Base-by-base conservation (phyloP, 2,113 vertebrate species). In the Megaceryle maxima region DNA sequence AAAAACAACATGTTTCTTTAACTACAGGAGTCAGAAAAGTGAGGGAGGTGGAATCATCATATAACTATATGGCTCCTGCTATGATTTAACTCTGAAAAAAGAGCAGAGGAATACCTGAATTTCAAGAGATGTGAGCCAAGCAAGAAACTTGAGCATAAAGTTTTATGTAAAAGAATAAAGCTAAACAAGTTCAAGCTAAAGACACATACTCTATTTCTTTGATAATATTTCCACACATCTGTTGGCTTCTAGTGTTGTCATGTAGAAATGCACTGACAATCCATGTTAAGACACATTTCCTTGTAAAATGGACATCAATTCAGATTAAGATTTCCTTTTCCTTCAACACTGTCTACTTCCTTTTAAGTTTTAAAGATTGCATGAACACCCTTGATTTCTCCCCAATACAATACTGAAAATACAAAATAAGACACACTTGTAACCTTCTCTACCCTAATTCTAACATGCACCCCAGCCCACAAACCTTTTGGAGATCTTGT, bases 1-100 rank as follows among this genome's bases (percentile, higher is more conserved):
- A 79, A 60, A 68, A 57, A 8, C 5, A 6, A 41, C 4, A 39
- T 69, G 6, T 44, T 24, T 16, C 18, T 43, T 79, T 77, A 77
- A 73, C 9, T 48, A 46, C 8, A 83, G 39, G 3, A 59, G 24
- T 33, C 17, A 77, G 35, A 57, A 85, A 51, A 72, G 6, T 10
- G 22, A 5, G 5, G 6, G 5, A 5, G 26, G 9, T 3, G 25
- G 15, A 6, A 9, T 22, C 10, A 28, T 13, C 1, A 1, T 35
- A 7, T 11, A 69, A 28, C 10, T 4, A 1, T 26, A 43, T 22
- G 10, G 25, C 18, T 48, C 17, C 63, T 83, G 21, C 8, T 70
- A 14, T 11, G 24, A 24, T 33, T 87, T 53, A 43, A 15, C 35
- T 29, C 8, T 67, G 26, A 68, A 90, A 77, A 16, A 19, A 85